Percentiles rank a stretch among this genome's conserved stretches.
These are phyloP conservation scores for Agrypnia vestita DNA, from an alignment of 1,140 invertebrate species.

Conservation along the genomic window DNA sequence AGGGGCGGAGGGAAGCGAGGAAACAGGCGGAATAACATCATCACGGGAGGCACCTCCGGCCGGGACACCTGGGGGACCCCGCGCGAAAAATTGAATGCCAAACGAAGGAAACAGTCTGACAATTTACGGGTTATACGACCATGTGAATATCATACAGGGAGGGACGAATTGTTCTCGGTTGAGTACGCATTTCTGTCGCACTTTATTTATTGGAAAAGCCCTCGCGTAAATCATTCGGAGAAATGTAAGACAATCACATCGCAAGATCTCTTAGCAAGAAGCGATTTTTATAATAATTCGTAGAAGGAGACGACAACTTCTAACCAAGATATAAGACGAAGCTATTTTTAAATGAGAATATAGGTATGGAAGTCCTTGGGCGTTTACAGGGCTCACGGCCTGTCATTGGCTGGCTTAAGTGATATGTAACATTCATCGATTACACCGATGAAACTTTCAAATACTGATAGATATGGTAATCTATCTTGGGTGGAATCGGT, in stretches of 20 bases:
- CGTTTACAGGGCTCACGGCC: too few relatives aligned
- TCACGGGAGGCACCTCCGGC: constrained; percentile 55
- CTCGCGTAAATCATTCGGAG: constrained; percentile 28
- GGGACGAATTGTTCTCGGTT: constrained; percentile 39
- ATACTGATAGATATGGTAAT: too few relatives aligned
- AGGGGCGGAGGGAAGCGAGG: constrained; percentile 15
- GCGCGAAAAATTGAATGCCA: constrained; percentile 57
- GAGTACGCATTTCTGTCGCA: constrained; percentile 18
- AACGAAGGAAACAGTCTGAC: constrained; percentile 45
- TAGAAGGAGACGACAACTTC: background rate
- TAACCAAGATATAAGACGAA: too few relatives aligned
- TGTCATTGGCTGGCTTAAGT: too few relatives aligned
- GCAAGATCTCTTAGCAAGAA: too few relatives aligned
- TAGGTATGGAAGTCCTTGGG: too few relatives aligned
- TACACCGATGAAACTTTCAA: too few relatives aligned
- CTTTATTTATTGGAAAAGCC: constrained; percentile 31
- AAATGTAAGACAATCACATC: constrained; percentile 28
- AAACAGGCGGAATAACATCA: constrained; percentile 59
- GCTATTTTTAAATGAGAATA: too few relatives aligned
- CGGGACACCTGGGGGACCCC: constrained; percentile 31
- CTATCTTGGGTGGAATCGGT: too few relatives aligned
- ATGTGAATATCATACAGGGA: constrained; percentile 47
- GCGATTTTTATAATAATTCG: constrained; percentile 23
- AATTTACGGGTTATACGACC: constrained; percentile 48
- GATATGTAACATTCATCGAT: too few relatives aligned